These are phyloP conservation scores for Benthosema pterotum DNA, from an alignment of 2,797 vertebrate genomes.

Conservation along the genomic window DNA sequence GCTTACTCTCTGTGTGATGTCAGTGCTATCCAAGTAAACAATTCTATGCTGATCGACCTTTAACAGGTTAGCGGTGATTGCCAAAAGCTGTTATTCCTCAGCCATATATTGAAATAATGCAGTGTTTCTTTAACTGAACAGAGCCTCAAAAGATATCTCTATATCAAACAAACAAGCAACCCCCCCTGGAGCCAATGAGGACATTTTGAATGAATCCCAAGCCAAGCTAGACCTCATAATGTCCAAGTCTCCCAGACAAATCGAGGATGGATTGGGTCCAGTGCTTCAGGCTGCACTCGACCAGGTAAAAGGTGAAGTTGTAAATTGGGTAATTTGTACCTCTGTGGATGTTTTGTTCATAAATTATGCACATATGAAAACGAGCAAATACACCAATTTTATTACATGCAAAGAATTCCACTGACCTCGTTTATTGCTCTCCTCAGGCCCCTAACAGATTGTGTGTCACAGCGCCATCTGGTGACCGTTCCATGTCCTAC, in stretches of 20 bases:
- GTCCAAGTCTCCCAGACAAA: not conserved
- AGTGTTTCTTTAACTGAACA: conserved; percentile 6
- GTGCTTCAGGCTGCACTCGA: conserved; percentile 15
- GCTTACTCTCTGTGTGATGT: too few relatives aligned
- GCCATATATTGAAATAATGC: too few relatives aligned
- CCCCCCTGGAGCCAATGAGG: not conserved
- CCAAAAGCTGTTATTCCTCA: too few relatives aligned
- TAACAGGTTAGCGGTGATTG: too few relatives aligned
- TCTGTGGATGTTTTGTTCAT: not conserved
- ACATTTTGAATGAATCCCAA: not conserved
- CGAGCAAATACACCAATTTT: not conserved
- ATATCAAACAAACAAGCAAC: not conserved
- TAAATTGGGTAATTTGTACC: not conserved
- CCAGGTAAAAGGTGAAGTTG: conserved; percentile 15
- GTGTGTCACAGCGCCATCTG: conserved; percentile 69
- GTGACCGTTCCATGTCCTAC: conserved; percentile 69
- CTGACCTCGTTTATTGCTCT: not conserved
- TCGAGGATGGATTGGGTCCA: conserved; percentile 2
- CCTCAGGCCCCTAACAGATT: conserved; percentile 44
- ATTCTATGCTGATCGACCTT: too few relatives aligned
- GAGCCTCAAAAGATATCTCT: not conserved
- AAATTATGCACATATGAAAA: not conserved
- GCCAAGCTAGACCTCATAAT: conserved; percentile 1
- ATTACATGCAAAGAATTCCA: not conserved
- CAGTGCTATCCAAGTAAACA: too few relatives aligned